Base-by-base conservation (phyloP, 92 coral and sea anemone species). In the Heliopora coerulea region DNA sequence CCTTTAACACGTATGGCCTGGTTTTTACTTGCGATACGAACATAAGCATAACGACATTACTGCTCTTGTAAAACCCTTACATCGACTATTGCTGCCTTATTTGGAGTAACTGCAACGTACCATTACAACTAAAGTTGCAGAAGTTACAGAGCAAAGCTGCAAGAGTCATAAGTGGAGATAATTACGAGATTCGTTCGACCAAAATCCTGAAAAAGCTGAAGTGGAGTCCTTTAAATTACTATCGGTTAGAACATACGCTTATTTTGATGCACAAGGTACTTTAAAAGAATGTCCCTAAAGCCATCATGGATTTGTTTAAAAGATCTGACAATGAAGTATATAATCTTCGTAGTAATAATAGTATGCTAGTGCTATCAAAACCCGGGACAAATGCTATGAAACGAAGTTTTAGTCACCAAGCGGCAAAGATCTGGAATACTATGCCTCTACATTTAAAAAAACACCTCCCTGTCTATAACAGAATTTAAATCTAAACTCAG, bases 61-160 rank as follows among this genome's bases (percentile, higher is more conserved):
- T 21, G 72, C 72, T 3, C 11, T 40, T 18, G 13, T 64, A 10
- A 30, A 33, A 61, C n/a, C 68, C 68, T 28, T 64, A 64, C 35
- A 33, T 64, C 20, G 54, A 64, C 46, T 64, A 40, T 25, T 64
- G 72, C 31, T 35, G 44, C 31, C 54, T 44, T 3, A 11, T 64
- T 18, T 35, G 54, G 52, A n/a, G 35, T 10, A 61, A 61, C 30
- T 61, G 68, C 37, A 34, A 24, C 11, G 68, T 34, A n/a, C 8
- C 37, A 6, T 34, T 61, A 29, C 34, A 61, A 33, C 41, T 20
- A 29, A 61, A 31, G 30, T 19, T 33, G 30, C 83, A 72, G 14
- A 68, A 28, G 19, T 42, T 79, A 10, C 78, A 35, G n/a, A 79
- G 49, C 7, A 57, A 79, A 33, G 65, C 65, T 1, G 61, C 79